These are phyloP conservation scores for Alouatta caraya DNA, from an alignment of 2,797 vertebrate genomes.

Conservation along the genomic window DNA sequence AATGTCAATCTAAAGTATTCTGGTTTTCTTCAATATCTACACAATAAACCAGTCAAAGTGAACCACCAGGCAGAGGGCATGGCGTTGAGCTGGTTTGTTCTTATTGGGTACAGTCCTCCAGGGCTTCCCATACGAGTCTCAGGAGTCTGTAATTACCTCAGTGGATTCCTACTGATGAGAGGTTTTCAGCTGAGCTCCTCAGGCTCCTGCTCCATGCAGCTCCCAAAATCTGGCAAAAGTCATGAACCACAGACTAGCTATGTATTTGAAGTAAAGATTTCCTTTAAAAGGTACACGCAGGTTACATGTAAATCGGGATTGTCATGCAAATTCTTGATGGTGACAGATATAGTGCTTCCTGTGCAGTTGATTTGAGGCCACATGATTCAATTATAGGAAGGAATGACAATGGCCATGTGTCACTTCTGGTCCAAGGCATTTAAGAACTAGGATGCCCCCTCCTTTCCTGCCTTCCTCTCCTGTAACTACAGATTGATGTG, in stretches of 20 bases:
- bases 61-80: not conserved
- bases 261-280: not conserved
- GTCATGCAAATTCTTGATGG: not conserved
- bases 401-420: not conserved
- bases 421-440: not conserved
- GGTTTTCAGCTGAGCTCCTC: not conserved
- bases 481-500: not conserved
- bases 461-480: not conserved
- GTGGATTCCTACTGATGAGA: not conserved
- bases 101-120: no score
- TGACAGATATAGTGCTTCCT: not conserved
- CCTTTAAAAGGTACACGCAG: not conserved
- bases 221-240: not conserved
- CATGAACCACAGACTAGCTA: not conserved
- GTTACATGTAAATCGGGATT: not conserved
- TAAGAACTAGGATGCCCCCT: not conserved
- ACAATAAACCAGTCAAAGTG: not conserved
- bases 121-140: not conserved
- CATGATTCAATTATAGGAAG: not conserved
- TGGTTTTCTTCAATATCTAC: not conserved
- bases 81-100: not conserved
- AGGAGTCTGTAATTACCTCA: not conserved
- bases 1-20: not conserved
- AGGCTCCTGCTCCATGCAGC: not conserved
- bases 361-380: not conserved